Evolutionary conservation across 2,888 invertebrate genomes (phyloP).

Genomic region (Ennomos erosarius): DNA sequence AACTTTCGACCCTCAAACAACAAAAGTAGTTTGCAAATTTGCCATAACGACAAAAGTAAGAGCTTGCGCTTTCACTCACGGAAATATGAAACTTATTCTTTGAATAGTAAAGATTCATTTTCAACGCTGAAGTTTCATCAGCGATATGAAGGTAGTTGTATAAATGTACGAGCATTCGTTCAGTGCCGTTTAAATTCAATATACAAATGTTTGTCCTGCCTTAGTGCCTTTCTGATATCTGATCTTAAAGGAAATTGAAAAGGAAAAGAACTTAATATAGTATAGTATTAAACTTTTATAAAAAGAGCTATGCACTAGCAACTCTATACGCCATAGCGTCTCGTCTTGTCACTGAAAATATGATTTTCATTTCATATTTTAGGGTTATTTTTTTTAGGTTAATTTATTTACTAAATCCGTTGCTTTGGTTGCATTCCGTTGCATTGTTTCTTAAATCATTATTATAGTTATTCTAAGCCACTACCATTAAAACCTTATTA

Average conservation of each 20-base stretch:
- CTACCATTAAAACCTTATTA: too few species aligned
- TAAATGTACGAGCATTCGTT: conserved; percentile 30
- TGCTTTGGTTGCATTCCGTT: too few species aligned
- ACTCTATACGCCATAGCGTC: too few species aligned
- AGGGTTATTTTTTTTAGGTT: too few species aligned
- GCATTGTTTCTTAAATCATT: too few species aligned
- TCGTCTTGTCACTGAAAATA: too few species aligned
- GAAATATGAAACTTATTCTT: conserved; percentile 13
- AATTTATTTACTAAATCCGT: too few species aligned
- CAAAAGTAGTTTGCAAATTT: conserved; percentile 47
- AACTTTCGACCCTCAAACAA: conserved; percentile 42
- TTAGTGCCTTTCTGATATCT: conserved; percentile 10
- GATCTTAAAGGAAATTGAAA: conserved; percentile 9
- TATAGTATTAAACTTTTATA: too few species aligned
- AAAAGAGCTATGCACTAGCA: too few species aligned
- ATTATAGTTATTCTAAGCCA: too few species aligned
- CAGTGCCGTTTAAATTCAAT: conserved; percentile 50
- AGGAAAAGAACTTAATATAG: background rate
- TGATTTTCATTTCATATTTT: too few species aligned
- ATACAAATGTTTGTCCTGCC: conserved; percentile 23
- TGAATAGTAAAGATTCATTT: conserved; percentile 10
- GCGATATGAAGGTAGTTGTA: conserved; percentile 21
- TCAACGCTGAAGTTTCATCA: conserved; percentile 1
- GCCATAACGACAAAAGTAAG: conserved; percentile 38
- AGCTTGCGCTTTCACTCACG: conserved; percentile 20